These are phyloP conservation scores for Acanthochromis polyacanthus DNA, from an alignment of 2,113 vertebrate species.

Conservation along the genomic window DNA sequence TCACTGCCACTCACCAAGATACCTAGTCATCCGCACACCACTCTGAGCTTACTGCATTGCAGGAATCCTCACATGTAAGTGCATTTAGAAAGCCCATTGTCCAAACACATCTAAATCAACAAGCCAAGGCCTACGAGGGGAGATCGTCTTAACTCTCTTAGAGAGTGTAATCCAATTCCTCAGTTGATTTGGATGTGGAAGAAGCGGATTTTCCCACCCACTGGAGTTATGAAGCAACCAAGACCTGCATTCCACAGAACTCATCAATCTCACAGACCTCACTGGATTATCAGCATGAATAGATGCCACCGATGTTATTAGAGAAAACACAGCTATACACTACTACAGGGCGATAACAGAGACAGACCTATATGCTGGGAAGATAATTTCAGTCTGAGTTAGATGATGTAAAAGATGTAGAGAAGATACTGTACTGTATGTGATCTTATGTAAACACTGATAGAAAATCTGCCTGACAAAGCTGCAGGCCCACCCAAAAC, in stretches of 20 bases:
- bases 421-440: too few species aligned
- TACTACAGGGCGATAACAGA: background rate
- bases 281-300: slow-evolving; percentile 50
- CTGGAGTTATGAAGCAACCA: slow-evolving; percentile 47
- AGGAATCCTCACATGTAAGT: slow-evolving; percentile 60
- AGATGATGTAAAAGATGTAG: background rate
- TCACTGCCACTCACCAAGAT: slow-evolving; percentile 63
- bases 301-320: slow-evolving; percentile 28
- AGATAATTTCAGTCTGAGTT: background rate
- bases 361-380: background rate
- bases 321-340: slow-evolving; percentile 12
- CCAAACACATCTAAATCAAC: slow-evolving; percentile 78
- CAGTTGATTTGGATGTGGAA: slow-evolving; percentile 47
- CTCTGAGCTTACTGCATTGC: slow-evolving; percentile 57
- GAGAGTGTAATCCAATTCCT: slow-evolving; percentile 68
- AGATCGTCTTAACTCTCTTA: slow-evolving; percentile 61
- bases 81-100: slow-evolving; percentile 69
- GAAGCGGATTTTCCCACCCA: slow-evolving; percentile 65
- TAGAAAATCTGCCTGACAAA: too few species aligned
- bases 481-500: too few species aligned
- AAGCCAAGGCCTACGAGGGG: slow-evolving; percentile 37
- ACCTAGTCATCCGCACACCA: slow-evolving; percentile 70
- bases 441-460: too few species aligned
- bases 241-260: slow-evolving; percentile 53
- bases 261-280: slow-evolving; percentile 52